Evolutionary conservation across 2,113 vertebrate genomes (phyloP).

Genomic region (Ctenodactylus gundi): DNA sequence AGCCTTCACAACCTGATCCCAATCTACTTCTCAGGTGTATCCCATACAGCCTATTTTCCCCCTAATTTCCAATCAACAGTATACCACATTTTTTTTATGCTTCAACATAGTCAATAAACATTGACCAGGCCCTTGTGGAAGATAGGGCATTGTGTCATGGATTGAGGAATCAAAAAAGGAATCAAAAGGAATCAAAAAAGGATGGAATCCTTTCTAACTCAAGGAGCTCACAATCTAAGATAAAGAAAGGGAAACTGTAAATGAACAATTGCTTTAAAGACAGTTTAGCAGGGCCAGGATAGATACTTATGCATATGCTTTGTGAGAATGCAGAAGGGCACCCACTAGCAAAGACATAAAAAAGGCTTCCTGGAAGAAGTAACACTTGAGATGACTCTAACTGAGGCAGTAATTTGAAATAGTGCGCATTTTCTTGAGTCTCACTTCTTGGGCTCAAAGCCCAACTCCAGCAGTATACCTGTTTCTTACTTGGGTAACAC

Average conservation of each 20-base stretch:
- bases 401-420: neutral
- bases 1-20: neutral
- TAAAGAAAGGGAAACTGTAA: neutral
- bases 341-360: neutral
- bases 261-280: neutral
- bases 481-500: neutral
- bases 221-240: neutral
- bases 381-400: neutral
- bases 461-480: neutral
- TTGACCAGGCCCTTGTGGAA: neutral
- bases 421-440: neutral
- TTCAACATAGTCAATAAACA: neutral
- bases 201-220: neutral
- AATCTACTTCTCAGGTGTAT: neutral
- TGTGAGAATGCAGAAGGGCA: neutral
- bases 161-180: neutral
- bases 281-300: neutral
- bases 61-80: neutral
- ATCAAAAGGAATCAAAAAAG: neutral
- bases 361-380: neutral
- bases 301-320: neutral
- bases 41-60: neutral
- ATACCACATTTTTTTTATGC: neutral
- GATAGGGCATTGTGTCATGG: neutral
- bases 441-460: neutral